These are phyloP conservation scores for Motacilla tschutschensis DNA, from an alignment of 2,113 vertebrate species.

Conservation along the genomic window DNA sequence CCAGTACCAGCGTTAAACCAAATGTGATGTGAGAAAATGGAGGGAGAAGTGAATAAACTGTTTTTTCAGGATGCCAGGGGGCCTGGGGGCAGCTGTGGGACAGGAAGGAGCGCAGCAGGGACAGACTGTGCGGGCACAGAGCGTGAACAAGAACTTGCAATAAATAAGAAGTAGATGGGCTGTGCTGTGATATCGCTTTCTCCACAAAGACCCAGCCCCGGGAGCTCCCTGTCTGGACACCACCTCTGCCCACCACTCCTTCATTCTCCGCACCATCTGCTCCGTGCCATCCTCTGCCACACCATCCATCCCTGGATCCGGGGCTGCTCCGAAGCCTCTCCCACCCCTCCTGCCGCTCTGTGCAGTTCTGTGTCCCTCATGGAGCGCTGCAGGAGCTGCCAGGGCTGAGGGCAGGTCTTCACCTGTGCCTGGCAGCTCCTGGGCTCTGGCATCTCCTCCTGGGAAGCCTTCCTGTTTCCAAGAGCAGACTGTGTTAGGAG, in stretches of 20 bases:
- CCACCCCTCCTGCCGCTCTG: neutral
- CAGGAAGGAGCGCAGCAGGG: neutral
- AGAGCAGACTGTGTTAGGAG: neutral
- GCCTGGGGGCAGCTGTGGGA: neutral
- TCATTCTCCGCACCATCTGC: accelerated
- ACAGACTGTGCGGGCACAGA: accelerated
- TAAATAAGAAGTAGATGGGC: neutral
- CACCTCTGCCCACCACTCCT: neutral
- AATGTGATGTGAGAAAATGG: accelerated
- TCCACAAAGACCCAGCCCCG: neutral
- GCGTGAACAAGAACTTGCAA: accelerated
- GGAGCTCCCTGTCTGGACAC: accelerated
- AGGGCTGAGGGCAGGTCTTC: neutral
- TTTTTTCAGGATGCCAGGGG: neutral
- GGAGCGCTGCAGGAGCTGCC: neutral
- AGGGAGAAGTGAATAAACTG: neutral
- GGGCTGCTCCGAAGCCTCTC: accelerated
- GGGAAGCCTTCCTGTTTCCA: accelerated
- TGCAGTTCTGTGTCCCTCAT: neutral
- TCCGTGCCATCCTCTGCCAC: accelerated
- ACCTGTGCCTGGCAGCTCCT: neutral
- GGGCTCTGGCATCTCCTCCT: neutral
- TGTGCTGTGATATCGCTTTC: accelerated
- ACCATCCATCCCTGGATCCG: neutral
- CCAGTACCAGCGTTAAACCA: neutral